Base-by-base conservation (phyloP, 1,140 invertebrate species). In the Conus ventricosus region DNA sequence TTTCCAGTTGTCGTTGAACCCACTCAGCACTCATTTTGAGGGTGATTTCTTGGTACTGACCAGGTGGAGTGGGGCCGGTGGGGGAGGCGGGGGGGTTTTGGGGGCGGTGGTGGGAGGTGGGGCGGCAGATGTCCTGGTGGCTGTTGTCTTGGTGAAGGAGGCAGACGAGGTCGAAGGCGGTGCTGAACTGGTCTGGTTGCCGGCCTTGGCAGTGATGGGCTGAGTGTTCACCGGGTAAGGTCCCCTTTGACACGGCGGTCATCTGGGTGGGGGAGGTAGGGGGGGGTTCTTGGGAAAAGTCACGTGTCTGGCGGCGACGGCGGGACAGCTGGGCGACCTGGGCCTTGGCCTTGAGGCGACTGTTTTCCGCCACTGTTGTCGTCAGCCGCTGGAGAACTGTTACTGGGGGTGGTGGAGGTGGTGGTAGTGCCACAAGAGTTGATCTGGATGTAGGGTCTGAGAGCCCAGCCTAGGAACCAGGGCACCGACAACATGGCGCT, bases 1-100 rank as follows among this genome's bases (percentile, higher is more conserved):
- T 90, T 51, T 93, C 90, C 23, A 93, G 57, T 54, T 94, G 92
- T 71, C 88, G 39, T 76, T 92, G 90, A 25, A 91, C 89, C 93
- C 92, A 94, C 15, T 89, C 90, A n/a, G 88, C 89, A 6, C 91
- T 90, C 92, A 93, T 93, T 86, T 89, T 92, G 81, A 67, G 83
- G 15, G 60, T 57, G 81, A 87, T 86, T 27, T 84, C 20, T 78
- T 85, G 11, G 39, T 89, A 57, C 85, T 87, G 51, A 87, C 85
- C 53, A 90, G 88, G 82, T 39, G 90, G 57, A n/a, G 25, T 7
- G 51, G 75, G 53, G 11, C 57, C 84, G 25, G 25, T 20, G 8
- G n/a, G 67, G 7, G 17, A 23, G 67, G 67, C 11, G 67, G 67
- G 20, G 67, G 67, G 20, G n/a, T n/a, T 6, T 13, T 71, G 23